A percentile compares a stretch with the other conserved stretches of the same genome.
phyloP scores from a whole-genome alignment of 2,888 invertebrate genomes.

The Chloromyia formosa region DNA sequence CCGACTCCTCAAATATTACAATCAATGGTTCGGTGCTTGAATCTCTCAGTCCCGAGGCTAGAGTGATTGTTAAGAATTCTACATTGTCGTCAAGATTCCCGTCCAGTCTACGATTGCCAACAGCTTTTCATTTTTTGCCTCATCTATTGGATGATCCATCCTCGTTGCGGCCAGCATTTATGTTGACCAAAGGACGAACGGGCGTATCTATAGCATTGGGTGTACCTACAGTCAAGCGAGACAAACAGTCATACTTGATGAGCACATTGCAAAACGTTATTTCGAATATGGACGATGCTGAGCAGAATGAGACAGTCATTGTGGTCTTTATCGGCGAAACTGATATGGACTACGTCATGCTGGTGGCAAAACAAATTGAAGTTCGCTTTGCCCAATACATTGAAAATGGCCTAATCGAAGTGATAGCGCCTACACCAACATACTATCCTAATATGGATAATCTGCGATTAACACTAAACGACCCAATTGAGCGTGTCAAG shows the following conservation, averaged over 20 bases:
- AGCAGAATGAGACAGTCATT: conserved; percentile 81
- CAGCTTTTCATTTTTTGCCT: conserved; percentile 86
- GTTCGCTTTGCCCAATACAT: conserved; percentile 78
- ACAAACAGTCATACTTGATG: conserved; percentile 86
- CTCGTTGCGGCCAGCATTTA: conserved; percentile 80
- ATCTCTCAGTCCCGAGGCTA: conserved; percentile 64
- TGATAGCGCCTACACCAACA: conserved; percentile 82
- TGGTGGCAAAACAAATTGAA: conserved; percentile 80
- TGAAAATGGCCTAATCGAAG: conserved; percentile 84
- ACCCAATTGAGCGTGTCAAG: conserved; percentile 81
- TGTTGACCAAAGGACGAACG: conserved; percentile 76
- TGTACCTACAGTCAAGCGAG: conserved; percentile 87
- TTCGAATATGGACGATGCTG: conserved; percentile 76
- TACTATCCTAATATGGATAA: conserved; percentile 89
- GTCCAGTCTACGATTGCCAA: conserved; percentile 74
- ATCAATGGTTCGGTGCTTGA: conserved; percentile 57
- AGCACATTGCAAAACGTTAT: conserved; percentile 86
- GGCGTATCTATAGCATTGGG: conserved; percentile 85
- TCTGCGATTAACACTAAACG: conserved; percentile 82
- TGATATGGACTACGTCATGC: conserved; percentile 77
- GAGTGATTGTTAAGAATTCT: conserved; percentile 64
- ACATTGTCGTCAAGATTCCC: conserved; percentile 65
- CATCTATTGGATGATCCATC: conserved; percentile 82
- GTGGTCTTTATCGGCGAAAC: conserved; percentile 90
- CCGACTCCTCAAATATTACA: conserved; percentile 48